Percentiles rank a stretch among this genome's conserved stretches.
phyloP scores from a whole-genome alignment of 2,888 invertebrate species.

The Tiphia femorata region DNA sequence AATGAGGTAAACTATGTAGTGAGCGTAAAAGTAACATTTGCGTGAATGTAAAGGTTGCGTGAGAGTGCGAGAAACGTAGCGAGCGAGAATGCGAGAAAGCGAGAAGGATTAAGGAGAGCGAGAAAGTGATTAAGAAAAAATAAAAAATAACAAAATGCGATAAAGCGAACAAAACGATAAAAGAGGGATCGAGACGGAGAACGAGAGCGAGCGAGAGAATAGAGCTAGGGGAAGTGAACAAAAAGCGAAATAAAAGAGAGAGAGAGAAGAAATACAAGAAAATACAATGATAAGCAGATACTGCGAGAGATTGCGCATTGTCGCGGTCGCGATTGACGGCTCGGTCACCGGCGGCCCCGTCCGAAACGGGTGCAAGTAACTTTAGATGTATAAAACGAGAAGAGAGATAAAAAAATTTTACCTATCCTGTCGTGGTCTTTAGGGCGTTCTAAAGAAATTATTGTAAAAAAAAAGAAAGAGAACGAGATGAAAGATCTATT shows the following conservation, averaged over 20 bases:
- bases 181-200: neutral
- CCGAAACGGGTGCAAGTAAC: slow-evolving; percentile 65
- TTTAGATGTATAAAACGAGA: slow-evolving; percentile 63
- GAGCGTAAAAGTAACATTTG: too few relatives aligned
- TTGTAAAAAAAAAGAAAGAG: slow-evolving; percentile 55
- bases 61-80: slow-evolving; percentile 30
- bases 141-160: too few relatives aligned
- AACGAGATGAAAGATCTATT: slow-evolving; percentile 8
- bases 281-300: slow-evolving; percentile 14
- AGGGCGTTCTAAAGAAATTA: slow-evolving; percentile 62
- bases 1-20: too few relatives aligned
- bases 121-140: slow-evolving; percentile 19
- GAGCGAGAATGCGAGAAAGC: slow-evolving; percentile 23
- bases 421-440: slow-evolving; percentile 57
- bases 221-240: slow-evolving; percentile 25
- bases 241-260: slow-evolving; percentile 14
- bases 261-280: slow-evolving; percentile 32
- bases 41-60: slow-evolving; percentile 26
- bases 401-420: slow-evolving; percentile 39
- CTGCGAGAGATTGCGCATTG: slow-evolving; percentile 15
- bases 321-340: slow-evolving; percentile 47
- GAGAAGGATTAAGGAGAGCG: slow-evolving; percentile 10
- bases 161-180: slow-evolving; percentile 15
- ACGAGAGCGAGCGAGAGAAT: slow-evolving; percentile 23
- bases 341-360: slow-evolving; percentile 63